Conservation (phyloP, 2,888 invertebrate species). For the Aproaerema taeniolella region DNA sequence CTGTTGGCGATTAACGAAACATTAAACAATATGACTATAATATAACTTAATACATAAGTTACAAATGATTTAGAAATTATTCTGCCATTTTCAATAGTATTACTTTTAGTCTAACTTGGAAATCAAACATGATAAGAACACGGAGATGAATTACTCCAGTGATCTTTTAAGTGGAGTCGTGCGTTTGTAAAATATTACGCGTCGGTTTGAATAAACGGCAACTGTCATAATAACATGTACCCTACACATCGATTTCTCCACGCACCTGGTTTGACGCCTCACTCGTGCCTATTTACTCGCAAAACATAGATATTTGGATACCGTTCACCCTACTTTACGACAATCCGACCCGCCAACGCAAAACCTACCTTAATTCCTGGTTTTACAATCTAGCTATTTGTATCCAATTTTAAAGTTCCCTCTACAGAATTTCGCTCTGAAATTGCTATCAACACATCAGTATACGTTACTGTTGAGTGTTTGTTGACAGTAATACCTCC, state of each 20-base stretch:
- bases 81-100: not conserved
- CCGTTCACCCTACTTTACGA: slow-evolving; percentile 49
- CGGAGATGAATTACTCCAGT: slow-evolving; percentile 21
- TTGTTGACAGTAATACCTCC: slow-evolving; percentile 67
- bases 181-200: slow-evolving; percentile 35
- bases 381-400: slow-evolving; percentile 30
- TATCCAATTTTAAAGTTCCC: slow-evolving; percentile 35
- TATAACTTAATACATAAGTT: no score
- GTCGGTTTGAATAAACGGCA: slow-evolving; percentile 58
- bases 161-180: slow-evolving; percentile 44
- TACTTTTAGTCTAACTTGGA: not conserved
- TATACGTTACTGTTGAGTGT: slow-evolving; percentile 52
- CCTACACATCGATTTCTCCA: slow-evolving; percentile 63
- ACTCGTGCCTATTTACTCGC: slow-evolving; percentile 69
- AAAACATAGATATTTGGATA: slow-evolving; percentile 71
- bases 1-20: no score
- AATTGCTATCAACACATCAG: slow-evolving; percentile 58
- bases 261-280: slow-evolving; percentile 70
- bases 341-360: slow-evolving; percentile 24
- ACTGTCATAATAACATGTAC: slow-evolving; percentile 70
- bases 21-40: no score
- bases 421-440: slow-evolving; percentile 50
- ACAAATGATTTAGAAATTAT: no score
- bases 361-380: slow-evolving; percentile 32
- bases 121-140: not conserved